Evolutionary conservation across 2,797 vertebrate species (phyloP).

Genomic region (Alauda arvensis): DNA sequence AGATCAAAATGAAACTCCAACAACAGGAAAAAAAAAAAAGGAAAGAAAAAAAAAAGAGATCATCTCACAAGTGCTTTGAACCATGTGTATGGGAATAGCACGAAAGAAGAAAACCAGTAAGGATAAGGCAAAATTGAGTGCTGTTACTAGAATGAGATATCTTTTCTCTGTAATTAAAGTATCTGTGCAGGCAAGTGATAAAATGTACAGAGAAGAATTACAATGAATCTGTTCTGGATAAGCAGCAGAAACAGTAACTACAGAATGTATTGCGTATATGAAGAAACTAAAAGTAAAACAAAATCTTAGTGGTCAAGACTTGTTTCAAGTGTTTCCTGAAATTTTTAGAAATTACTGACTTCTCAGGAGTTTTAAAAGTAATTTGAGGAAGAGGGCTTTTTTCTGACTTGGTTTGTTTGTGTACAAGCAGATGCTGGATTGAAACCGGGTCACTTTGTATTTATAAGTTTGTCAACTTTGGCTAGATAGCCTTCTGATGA

Average conservation of each 20-base stretch:
- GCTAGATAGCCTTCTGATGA: neutral
- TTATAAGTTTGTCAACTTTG: neutral
- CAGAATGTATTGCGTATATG: neutral
- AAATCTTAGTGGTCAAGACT: neutral
- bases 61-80: neutral
- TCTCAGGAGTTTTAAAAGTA: neutral
- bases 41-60: neutral
- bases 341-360: neutral
- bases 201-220: neutral
- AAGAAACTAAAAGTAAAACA: neutral
- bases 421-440: neutral
- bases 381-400: neutral
- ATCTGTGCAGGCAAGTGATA: neutral
- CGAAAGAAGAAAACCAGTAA: neutral
- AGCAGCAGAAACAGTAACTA: neutral
- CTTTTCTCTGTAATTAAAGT: neutral
- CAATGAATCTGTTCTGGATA: neutral
- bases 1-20: constrained; percentile 23
- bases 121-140: neutral
- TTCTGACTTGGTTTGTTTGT: neutral
- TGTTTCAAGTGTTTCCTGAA: neutral
- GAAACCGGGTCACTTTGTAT: neutral
- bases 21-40: neutral
- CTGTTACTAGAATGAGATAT: neutral
- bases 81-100: neutral